A percentile compares a stretch with the other conserved stretches of the same genome.
These are phyloP conservation scores for Dipodomys stephensi DNA, from an alignment of 2,113 vertebrate genomes.

Conservation along the genomic window DNA sequence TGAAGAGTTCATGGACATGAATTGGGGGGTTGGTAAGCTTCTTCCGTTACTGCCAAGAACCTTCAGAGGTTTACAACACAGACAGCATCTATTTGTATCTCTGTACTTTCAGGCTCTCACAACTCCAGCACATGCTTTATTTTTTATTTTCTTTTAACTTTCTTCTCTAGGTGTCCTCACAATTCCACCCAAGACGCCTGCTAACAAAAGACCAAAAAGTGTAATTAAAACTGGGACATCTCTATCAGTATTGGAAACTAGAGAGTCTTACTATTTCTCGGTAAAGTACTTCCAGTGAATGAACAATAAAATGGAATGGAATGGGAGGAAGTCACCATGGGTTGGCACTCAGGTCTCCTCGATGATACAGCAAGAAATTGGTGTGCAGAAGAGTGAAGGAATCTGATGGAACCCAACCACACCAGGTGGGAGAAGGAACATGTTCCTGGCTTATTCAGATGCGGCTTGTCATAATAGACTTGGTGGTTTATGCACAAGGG, in stretches of 20 bases:
- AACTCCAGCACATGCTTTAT: neutral
- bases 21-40: neutral
- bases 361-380: neutral
- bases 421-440: neutral
- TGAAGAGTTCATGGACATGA: neutral
- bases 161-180: neutral
- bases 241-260: neutral
- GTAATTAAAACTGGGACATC: neutral
- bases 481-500: neutral
- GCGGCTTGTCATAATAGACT: neutral
- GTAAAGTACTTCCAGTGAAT: neutral
- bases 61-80: neutral
- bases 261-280: neutral
- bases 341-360: neutral
- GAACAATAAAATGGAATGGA: neutral
- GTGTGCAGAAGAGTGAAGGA: neutral
- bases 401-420: neutral
- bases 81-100: neutral
- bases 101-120: neutral
- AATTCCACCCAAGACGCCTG: neutral
- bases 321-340: neutral
- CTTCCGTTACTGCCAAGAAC: neutral
- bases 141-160: neutral
- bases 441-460: neutral
- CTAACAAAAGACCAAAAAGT: constrained; percentile 1